Base-by-base conservation (phyloP, 2,888 invertebrate species). In the Hypsopygia costalis region DNA sequence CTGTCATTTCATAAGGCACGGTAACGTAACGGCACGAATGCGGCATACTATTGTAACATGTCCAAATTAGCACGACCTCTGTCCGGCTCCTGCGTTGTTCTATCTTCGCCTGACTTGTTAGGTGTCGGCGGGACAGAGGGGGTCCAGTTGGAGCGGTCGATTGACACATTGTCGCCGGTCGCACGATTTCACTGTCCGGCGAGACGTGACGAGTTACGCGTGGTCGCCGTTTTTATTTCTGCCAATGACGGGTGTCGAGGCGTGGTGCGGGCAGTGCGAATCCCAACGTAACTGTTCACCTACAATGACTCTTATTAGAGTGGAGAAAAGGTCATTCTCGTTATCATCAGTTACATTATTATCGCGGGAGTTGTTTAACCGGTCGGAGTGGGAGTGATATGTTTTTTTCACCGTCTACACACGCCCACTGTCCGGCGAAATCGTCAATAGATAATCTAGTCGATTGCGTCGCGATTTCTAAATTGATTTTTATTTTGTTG, bases 241-340 rank as follows among this genome's bases (percentile, higher is more conserved):
- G 87, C 87, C 87, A 88, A 88, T 88, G 87, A 86, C 86, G 80
- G 76, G 82, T 83, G 83, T 76, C 76, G 86, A 86, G 87, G 87
- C 87, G 87, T 86, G 87, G 87, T 87, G 68, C 62, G 73, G 69
- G 65, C 77, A 68, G 64, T 73, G 71, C 67, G 67, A 66, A 72
- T 68, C 62, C 74, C 59, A 65, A 52, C 47, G 44, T 68, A 62
- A 50, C 47, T 51, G 46, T 59, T 52, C 71, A 30, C 42, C 46
- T 46, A 34, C 40, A 41, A 35, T 58, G 45, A 47, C 59, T 65
- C 67, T 69, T 85, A 81, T 71, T 52, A 11, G 55, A 22, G 49
- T n/a, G 46, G 33, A 8, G 29, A 51, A 79, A 65, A 59, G 79
- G 65, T 55, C 49, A 66, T 56, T 66, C 65, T 69, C 2, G 52